Conservation (phyloP, 2,797 vertebrate species). For the Hipposideros larvatus region DNA sequence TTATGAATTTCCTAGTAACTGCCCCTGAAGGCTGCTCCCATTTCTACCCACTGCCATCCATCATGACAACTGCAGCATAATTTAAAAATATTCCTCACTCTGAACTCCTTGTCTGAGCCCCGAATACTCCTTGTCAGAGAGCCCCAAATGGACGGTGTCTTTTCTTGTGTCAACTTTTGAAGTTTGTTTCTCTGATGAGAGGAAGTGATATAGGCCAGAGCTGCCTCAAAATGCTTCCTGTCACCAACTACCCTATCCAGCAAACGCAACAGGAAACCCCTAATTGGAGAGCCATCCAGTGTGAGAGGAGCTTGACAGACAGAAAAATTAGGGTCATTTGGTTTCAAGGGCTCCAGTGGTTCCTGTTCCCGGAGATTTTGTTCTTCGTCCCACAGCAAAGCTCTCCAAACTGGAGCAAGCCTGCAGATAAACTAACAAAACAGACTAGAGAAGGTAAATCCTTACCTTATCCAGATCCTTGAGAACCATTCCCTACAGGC, state of each 20-base stretch:
- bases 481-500: conserved; percentile 9
- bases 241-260: conserved; percentile 41
- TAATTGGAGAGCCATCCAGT: conserved; percentile 19
- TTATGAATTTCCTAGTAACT: conserved; percentile 52
- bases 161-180: conserved; percentile 57
- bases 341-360: not conserved
- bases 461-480: conserved; percentile 8
- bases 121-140: conserved; percentile 3
- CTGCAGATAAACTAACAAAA: conserved; percentile 62
- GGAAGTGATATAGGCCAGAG: conserved; percentile 47
- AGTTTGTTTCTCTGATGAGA: conserved; percentile 52
- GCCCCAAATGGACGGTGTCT: not conserved
- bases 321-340: conserved; percentile 16
- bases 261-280: conserved; percentile 9
- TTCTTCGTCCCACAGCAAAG: conserved; percentile 13
- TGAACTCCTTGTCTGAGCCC: not conserved
- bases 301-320: not conserved
- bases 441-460: conserved; percentile 14
- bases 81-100: conserved; percentile 9
- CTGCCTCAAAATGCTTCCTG: conserved; percentile 55
- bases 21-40: not conserved
- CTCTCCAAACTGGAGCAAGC: conserved; percentile 38
- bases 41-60: conserved; percentile 7
- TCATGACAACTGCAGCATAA: not conserved
- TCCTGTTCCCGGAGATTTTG: conserved; percentile 21